Base-by-base conservation (phyloP, 2,113 vertebrate genomes). In the Polypterus senegalus region DNA sequence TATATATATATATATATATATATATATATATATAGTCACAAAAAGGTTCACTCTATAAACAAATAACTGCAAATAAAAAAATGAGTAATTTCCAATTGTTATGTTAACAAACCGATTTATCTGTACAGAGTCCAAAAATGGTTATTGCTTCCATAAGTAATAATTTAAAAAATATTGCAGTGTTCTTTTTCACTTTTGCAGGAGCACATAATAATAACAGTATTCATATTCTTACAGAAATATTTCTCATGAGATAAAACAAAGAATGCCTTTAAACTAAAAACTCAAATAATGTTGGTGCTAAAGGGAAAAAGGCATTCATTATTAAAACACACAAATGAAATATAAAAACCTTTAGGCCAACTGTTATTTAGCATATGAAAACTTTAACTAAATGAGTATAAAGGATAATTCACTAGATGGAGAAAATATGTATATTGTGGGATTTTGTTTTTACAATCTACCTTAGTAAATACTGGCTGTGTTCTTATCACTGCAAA, bases 401-500 rank as follows among this genome's bases (percentile, higher is more conserved):
- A 59, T 53, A 48, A 63, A 61, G 58, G 70, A 64, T 67, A 69
- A 70, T 66, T 74, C 64, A 70, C 7, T 71, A 74, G 69, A 71
- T 65, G 64, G 67, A 73, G 69, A 55, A 64, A 68, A 62, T 49
- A 64, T 55, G 59, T 58, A 63, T 62, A 61, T 69, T 69, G 55
- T 54, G 71, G 69, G 73, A 77, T 62, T 63, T 65, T 51, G 4
- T 48, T 7, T 63, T 63, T 63, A 48, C 61, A 48, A 67, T 70
- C 59, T 66, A 62, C 7, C 70, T 48, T 5, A 62, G 68, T 76
- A 63, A 57, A 68, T 60, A 64, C 69, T 63, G 59, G 52, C 61
- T 64, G 67, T 71, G 71, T 74, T 67, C 70, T 75, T 71, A 77
- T 67, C 61, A 69, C 68, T 70, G 71, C 65, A 74, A 76, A 73